These are phyloP conservation scores for Vulpes vulpes DNA, from an alignment of 2,113 vertebrate genomes.

Conservation along the genomic window DNA sequence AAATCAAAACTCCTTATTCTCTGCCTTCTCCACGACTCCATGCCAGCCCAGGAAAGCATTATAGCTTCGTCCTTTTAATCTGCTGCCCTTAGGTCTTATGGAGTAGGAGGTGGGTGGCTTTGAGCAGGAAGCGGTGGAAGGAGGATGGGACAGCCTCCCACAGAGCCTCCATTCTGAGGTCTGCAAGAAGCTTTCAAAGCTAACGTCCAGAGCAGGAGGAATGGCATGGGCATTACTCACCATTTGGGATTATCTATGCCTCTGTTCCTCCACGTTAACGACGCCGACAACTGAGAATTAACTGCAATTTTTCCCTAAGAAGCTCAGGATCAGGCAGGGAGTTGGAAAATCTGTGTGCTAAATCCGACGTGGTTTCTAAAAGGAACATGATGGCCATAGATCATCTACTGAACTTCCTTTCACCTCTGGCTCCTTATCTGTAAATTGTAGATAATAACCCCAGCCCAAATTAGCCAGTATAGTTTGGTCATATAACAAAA, in stretches of 20 bases:
- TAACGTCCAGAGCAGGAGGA: background rate
- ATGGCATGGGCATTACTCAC: background rate
- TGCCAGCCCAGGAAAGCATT: background rate
- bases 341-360: background rate
- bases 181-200: constrained; percentile 19
- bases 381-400: background rate
- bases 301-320: background rate
- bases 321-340: background rate
- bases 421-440: background rate
- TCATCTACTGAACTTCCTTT: constrained; percentile 38
- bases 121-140: background rate
- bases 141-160: background rate
- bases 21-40: background rate
- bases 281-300: background rate
- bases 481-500: background rate
- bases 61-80: background rate
- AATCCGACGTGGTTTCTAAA: constrained; percentile 8
- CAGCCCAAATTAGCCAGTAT: background rate
- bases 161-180: background rate
- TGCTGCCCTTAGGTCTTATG: background rate
- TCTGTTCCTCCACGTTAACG: background rate
- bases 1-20: background rate
- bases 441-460: background rate
- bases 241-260: background rate
- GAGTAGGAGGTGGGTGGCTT: background rate